A percentile compares a stretch with the other conserved stretches of the same genome.
These are phyloP conservation scores for Podarcis siculus DNA, from an alignment of 2,797 vertebrate species.

Conservation along the genomic window DNA sequence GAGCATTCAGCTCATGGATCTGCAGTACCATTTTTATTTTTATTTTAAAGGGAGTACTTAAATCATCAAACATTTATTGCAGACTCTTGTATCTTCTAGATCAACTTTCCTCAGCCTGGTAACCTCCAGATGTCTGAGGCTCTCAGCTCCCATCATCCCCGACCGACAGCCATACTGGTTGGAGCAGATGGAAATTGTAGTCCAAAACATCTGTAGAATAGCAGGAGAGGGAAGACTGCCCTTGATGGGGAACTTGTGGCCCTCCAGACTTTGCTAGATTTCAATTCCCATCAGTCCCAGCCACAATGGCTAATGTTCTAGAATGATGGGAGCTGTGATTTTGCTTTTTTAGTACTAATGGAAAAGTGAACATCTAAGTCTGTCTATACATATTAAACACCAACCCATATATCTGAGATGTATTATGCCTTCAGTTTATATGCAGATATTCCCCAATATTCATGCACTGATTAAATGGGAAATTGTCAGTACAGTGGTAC, in stretches of 20 bases:
- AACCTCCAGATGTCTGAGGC: not conserved
- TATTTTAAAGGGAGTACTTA: not conserved
- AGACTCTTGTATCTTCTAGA: not conserved
- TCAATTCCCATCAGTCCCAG: not conserved
- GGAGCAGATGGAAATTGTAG: too few species aligned
- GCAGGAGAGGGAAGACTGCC: too few species aligned
- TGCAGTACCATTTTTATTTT: not conserved
- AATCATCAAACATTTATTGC: not conserved
- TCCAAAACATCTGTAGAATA: too few species aligned
- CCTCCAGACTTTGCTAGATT: not conserved
- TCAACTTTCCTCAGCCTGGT: too few species aligned
- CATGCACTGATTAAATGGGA: slow-evolving; percentile 1
- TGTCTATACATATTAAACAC: not conserved
- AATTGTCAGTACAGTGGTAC: not conserved
- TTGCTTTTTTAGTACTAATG: not conserved
- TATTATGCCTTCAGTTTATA: slow-evolving; percentile 37
- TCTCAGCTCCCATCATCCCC: not conserved
- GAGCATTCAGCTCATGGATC: not conserved
- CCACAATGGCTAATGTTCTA: not conserved
- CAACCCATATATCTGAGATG: not conserved
- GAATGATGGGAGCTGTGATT: not conserved
- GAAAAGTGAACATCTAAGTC: not conserved
- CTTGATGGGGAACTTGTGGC: not conserved
- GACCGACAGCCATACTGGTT: not conserved
- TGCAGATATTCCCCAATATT: not conserved